These are phyloP conservation scores for Cryptops parisi DNA, from an alignment of 2,888 invertebrate species.

Conservation along the genomic window DNA sequence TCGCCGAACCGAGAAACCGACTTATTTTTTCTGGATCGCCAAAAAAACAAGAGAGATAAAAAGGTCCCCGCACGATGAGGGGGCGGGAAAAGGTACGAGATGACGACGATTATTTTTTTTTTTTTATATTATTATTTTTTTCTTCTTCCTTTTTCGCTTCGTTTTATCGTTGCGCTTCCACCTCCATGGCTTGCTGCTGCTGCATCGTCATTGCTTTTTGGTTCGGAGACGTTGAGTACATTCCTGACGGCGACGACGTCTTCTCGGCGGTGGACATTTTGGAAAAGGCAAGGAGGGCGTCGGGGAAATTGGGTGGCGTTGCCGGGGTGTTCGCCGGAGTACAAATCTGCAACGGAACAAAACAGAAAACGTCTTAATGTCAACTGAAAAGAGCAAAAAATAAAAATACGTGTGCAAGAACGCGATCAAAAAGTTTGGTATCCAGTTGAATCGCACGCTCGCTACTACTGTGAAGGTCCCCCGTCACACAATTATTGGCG, in stretches of 20 bases:
- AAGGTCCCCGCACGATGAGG: not conserved
- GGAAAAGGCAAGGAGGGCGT: slow-evolving; percentile 73
- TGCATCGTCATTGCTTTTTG: slow-evolving; percentile 33
- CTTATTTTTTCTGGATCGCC: no score
- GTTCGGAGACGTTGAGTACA: slow-evolving; percentile 30
- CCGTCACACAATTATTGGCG: no score
- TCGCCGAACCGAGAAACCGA: no score
- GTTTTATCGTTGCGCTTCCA: slow-evolving; percentile 14
- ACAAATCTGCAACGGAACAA: slow-evolving; percentile 48
- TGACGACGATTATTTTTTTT: no score
- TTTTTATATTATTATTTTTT: not conserved
- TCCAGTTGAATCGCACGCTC: not conserved
- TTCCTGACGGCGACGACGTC: slow-evolving; percentile 26
- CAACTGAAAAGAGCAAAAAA: not conserved
- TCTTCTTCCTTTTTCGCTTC: not conserved
- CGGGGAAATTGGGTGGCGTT: slow-evolving; percentile 87
- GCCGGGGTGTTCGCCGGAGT: slow-evolving; percentile 90
- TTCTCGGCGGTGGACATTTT: slow-evolving; percentile 58
- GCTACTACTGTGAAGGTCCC: no score
- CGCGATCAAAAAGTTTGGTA: not conserved
- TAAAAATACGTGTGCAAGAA: not conserved
- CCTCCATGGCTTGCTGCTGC: slow-evolving; percentile 25
- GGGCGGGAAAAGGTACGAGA: not conserved
- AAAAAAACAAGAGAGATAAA: not conserved
- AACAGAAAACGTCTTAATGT: slow-evolving; percentile 13